phyloP scores from a whole-genome alignment of 2,888 invertebrate genomes.

The Drepanosiphum platanoidis region DNA sequence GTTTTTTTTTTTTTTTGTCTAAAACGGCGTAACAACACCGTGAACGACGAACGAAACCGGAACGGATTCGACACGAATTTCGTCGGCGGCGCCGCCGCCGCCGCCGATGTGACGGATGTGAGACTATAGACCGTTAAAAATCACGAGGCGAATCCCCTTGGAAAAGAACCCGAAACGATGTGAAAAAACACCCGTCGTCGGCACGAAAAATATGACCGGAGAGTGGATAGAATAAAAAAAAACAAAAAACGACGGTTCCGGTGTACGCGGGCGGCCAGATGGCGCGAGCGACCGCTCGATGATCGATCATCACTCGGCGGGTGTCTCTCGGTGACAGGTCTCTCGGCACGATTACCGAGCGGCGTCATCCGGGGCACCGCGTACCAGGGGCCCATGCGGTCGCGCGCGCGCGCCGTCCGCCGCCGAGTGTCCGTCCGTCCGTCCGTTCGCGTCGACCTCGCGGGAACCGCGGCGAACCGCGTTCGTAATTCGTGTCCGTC shows the following conservation, averaged over 20 bases:
- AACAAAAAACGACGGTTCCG: no score
- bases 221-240: no score
- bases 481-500: no score
- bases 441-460: not conserved
- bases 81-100: no score
- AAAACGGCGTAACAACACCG: no score
- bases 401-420: not conserved
- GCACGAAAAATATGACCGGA: not conserved
- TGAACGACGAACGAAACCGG: no score
- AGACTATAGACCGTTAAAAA: no score
- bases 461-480: not conserved
- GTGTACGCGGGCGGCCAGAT: not conserved
- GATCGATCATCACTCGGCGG: not conserved
- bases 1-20: no score
- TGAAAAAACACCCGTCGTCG: not conserved
- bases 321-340: not conserved
- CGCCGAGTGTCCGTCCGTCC: not conserved
- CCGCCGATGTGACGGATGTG: no score
- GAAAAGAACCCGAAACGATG: no score
- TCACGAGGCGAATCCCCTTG: no score
- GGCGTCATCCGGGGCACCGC: not conserved
- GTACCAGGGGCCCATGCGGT: constrained; percentile 15
- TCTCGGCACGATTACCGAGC: not conserved
- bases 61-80: no score
- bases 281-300: not conserved